These are phyloP conservation scores for Ferrisia virgata DNA, from an alignment of 2,888 invertebrate genomes.

Conservation along the genomic window DNA sequence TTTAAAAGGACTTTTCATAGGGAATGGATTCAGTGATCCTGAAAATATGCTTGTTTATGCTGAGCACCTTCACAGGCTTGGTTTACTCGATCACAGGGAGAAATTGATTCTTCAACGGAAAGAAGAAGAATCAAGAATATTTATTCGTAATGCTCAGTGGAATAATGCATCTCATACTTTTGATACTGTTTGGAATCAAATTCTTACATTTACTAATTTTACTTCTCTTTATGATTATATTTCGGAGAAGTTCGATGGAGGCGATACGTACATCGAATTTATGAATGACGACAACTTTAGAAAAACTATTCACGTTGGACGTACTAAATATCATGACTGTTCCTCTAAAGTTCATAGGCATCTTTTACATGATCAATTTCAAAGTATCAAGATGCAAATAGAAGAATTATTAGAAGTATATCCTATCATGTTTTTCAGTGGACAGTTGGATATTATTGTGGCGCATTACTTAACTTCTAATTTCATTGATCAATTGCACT, in stretches of 20 bases:
- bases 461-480: slow-evolving; percentile 71
- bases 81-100: no score
- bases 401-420: slow-evolving; percentile 64
- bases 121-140: slow-evolving; percentile 48
- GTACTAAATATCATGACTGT: slow-evolving; percentile 65
- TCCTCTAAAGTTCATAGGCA: slow-evolving; percentile 63
- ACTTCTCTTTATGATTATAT: background rate
- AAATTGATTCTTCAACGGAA: slow-evolving; percentile 60
- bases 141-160: slow-evolving; percentile 52
- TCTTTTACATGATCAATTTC: slow-evolving; percentile 73
- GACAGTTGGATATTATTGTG: slow-evolving; percentile 86
- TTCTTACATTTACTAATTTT: background rate
- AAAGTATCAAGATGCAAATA: slow-evolving; percentile 71
- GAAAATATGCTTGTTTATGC: no score
- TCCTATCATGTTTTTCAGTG: slow-evolving; percentile 76
- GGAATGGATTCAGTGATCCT: no score
- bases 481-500: slow-evolving; percentile 57
- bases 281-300: slow-evolving; percentile 45
- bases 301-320: slow-evolving; percentile 77
- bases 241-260: background rate
- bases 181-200: background rate
- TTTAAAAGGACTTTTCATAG: no score
- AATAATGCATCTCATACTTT: background rate
- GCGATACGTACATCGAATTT: background rate
- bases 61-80: no score